Evolutionary conservation across 2,797 vertebrate genomes (phyloP).

Genomic region (Scarus forsteni): DNA sequence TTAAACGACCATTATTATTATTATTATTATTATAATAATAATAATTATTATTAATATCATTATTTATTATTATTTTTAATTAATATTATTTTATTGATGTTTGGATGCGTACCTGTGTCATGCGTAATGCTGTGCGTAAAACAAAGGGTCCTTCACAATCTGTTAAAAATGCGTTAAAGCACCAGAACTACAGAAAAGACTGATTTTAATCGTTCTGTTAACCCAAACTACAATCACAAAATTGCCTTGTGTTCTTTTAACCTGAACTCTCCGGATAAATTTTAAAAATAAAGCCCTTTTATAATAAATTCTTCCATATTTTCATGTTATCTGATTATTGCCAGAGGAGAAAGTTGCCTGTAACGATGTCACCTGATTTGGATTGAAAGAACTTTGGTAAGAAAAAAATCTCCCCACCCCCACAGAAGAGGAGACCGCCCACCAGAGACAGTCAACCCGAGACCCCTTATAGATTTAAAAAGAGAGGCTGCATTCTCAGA

Average conservation of each 20-base stretch:
- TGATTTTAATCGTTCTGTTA: conserved; percentile 10
- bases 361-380: conserved; percentile 96
- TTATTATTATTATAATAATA: background rate
- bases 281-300: background rate
- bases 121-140: conserved; percentile 25
- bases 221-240: conserved; percentile 24
- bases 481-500: conserved; percentile 97
- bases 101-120: background rate
- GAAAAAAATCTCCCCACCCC: conserved; percentile 89
- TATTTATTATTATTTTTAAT: background rate
- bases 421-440: conserved; percentile 96
- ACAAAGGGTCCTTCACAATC: background rate
- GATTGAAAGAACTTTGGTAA: conserved; percentile 89
- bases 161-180: background rate
- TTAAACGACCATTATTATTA: conserved; percentile 9
- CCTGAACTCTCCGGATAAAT: conserved; percentile 1
- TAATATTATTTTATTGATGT: background rate
- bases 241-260: background rate
- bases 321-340: conserved; percentile 48
- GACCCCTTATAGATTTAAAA: conserved; percentile 99
- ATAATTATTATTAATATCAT: background rate
- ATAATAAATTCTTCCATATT: conserved; percentile 11
- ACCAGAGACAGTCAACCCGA: conserved; percentile 94
- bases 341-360: conserved; percentile 81
- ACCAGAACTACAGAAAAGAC: background rate